Base-by-base conservation (phyloP, 2,797 vertebrate genomes). In the Balearica regulorum region DNA sequence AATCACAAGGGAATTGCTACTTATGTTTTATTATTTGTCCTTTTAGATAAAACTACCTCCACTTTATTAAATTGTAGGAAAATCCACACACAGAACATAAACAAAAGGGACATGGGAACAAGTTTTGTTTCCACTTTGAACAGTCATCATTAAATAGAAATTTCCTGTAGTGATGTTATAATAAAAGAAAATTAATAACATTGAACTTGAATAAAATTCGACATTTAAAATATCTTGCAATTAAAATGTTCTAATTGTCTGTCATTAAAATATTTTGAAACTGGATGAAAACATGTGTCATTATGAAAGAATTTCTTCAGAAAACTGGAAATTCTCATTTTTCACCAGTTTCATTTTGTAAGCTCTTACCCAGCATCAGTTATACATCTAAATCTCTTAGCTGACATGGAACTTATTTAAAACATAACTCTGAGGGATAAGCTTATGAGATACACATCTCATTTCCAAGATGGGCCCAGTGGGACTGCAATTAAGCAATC, bases 401-500 rank as follows among this genome's bases (percentile, higher is more conserved):
- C 3, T 92, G 91, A 87, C 71, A 54, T 28, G 16, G 28, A 94
- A 75, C 68, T 92, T 94, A 94, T 93, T 94, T 95, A 94, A 94
- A 92, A 89, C 55, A 90, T 84, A 93, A 80, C 78, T 96, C 88
- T 78, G 71, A 93, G 57, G 49, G 31, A 71, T 62, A 46, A 57
- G 29, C 71, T 94, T 90, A 82, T 90, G 77, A 93, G 90, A 73
- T 49, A 92, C 76, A 90, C 70, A 57, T 93, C 91, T 95, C 70
- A 90, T 85, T 96, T 95, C 94, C 0, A 4, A 95, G 77, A 83
- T 37, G 49, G 83, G 19, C 57, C 75, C 79, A 85, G 46, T 71
- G 78, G 86, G 93, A 92, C 49, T 65, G 43, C 65, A 95, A 87
- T 96, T 97, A 96, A 93, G 75, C 6, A 87, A 93, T 80, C 65